Percentiles rank a stretch among this genome's conserved stretches.
These are phyloP conservation scores for Columbina picui DNA, from an alignment of 2,113 vertebrate genomes.

Conservation along the genomic window DNA sequence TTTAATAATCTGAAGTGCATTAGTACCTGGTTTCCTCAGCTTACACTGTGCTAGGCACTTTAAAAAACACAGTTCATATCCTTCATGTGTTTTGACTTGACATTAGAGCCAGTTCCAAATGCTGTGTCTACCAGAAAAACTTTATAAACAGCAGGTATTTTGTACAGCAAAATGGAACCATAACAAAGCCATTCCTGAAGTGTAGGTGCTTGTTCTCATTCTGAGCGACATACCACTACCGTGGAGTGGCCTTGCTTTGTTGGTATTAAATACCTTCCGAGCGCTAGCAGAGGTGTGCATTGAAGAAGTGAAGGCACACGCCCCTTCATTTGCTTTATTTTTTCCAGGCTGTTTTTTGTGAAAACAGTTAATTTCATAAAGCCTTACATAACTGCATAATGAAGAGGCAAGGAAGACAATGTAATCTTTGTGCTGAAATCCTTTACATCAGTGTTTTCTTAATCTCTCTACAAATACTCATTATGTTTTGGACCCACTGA, in stretches of 20 bases:
- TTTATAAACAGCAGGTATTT: background rate
- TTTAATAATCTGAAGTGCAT: background rate
- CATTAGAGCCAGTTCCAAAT: background rate
- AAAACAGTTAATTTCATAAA: slow-evolving; percentile 19
- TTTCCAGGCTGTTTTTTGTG: background rate
- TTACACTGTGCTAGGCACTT: background rate
- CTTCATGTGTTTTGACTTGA: background rate
- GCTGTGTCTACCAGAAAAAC: background rate
- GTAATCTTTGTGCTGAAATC: slow-evolving; percentile 31
- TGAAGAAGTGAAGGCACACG: background rate
- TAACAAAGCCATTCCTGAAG: background rate
- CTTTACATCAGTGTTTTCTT: slow-evolving; percentile 14
- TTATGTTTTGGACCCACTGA: background rate
- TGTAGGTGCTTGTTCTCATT: accelerated
- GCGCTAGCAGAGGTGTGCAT: background rate
- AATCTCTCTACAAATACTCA: background rate
- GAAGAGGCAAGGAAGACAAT: background rate
- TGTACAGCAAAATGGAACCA: background rate
- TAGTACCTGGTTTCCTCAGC: background rate
- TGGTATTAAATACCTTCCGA: background rate
- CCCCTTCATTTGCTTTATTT: background rate
- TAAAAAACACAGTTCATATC: background rate
- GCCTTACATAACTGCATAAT: slow-evolving; percentile 8
- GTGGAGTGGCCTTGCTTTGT: background rate
- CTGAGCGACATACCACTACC: background rate